phyloP scores from a whole-genome alignment of 1,140 invertebrate species.

The Coptotermes formosanus region DNA sequence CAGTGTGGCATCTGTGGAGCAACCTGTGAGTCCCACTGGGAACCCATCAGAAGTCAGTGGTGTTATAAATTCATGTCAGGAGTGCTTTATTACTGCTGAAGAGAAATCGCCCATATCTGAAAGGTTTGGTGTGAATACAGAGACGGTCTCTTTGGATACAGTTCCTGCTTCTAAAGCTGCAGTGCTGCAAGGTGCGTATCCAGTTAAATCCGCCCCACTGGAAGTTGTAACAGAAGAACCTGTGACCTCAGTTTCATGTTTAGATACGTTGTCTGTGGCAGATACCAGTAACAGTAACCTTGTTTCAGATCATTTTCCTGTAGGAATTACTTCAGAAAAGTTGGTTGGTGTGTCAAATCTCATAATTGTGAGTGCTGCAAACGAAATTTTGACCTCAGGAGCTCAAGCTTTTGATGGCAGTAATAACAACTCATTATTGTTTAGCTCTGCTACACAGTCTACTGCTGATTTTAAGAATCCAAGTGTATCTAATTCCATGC shows the following conservation, averaged over 20 bases:
- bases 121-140: not conserved
- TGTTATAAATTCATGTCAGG: not conserved
- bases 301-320: not conserved
- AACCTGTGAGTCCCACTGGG: not conserved
- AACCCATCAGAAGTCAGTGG: not conserved
- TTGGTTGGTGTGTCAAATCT: too few relatives aligned
- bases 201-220: constrained; percentile 20
- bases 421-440: not conserved
- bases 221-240: constrained; percentile 29
- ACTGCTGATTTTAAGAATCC: not conserved
- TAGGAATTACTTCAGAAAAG: not conserved
- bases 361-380: not conserved
- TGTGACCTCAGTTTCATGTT: not conserved
- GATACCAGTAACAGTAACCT: not conserved
- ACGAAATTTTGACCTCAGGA: not conserved
- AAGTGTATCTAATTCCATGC: too few relatives aligned
- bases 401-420: too few relatives aligned
- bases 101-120: not conserved
- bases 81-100: not conserved
- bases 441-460: not conserved
- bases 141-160: constrained; percentile 1
- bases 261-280: not conserved
- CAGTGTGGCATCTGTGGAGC: not conserved
- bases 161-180: not conserved
- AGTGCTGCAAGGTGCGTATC: not conserved